A percentile compares a stretch with the other conserved stretches of the same genome.
Evolutionary conservation across 2,113 vertebrate genomes (phyloP).

Genomic region (Ploceus nigricollis): DNA sequence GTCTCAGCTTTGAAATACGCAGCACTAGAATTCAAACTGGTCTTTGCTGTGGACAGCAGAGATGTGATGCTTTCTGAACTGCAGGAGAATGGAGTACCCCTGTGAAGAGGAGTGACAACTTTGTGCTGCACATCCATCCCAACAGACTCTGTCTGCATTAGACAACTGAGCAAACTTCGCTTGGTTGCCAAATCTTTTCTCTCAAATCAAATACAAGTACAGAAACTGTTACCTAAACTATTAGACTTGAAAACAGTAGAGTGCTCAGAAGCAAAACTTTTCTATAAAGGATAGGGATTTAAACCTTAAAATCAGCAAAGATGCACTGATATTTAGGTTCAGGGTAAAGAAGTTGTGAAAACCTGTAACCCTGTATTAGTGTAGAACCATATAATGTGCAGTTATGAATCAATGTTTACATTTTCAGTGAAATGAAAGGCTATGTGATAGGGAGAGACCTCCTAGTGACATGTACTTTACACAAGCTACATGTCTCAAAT

Average conservation of each 20-base stretch:
- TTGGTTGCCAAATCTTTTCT: not conserved
- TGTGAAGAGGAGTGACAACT: not conserved
- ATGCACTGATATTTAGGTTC: not conserved
- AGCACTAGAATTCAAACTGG: conserved; percentile 55
- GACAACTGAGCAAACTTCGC: not conserved
- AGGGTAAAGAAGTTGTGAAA: not conserved
- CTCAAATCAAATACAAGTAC: not conserved
- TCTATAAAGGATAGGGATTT: not conserved
- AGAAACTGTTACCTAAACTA: not conserved
- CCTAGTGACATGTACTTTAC: not conserved
- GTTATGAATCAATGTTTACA: not conserved
- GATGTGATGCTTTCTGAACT: not conserved
- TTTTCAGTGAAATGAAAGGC: not conserved
- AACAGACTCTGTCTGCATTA: not conserved
- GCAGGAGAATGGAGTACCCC: not conserved
- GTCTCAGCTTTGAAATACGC: conserved; percentile 29
- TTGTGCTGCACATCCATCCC: not conserved
- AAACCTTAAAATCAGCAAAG: not conserved
- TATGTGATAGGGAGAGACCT: not conserved
- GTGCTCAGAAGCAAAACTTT: not conserved
- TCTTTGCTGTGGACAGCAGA: conserved; percentile 20
- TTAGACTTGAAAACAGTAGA: not conserved
- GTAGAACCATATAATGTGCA: not conserved
- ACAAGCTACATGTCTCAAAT: not conserved
- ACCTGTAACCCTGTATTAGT: not conserved